These are phyloP conservation scores for Sebastiscus albofasciatus DNA, from an alignment of 2,797 vertebrate species.

Conservation along the genomic window DNA sequence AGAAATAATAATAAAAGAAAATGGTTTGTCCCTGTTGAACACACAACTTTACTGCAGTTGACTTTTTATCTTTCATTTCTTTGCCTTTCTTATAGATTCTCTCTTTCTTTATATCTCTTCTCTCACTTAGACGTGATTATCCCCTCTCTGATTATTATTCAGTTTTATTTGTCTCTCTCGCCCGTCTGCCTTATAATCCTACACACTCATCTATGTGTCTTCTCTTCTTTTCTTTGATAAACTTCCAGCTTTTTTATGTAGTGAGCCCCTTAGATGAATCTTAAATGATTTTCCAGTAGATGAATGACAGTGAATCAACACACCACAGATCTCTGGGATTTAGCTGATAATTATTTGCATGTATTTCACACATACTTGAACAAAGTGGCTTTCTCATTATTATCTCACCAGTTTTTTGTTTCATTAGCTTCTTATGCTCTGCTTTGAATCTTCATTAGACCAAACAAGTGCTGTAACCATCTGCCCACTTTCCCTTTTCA, in stretches of 20 bases:
- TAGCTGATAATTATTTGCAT: slow-evolving; percentile 35
- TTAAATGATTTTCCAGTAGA: neutral
- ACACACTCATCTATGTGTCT: neutral
- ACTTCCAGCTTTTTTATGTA: neutral
- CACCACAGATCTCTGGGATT: slow-evolving; percentile 32
- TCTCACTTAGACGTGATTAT: neutral
- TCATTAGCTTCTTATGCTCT: slow-evolving; percentile 19
- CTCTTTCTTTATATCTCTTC: neutral
- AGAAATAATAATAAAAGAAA: neutral
- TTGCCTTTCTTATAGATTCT: neutral
- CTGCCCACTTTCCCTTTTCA: slow-evolving; percentile 36
- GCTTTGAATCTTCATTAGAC: slow-evolving; percentile 46
- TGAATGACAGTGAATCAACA: slow-evolving; percentile 21
- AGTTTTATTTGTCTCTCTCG: neutral
- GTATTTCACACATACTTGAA: slow-evolving; percentile 52
- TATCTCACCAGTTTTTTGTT: slow-evolving; percentile 35
- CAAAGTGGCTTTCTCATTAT: slow-evolving; percentile 43
- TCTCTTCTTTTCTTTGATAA: slow-evolving; percentile 9
- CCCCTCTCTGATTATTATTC: neutral
- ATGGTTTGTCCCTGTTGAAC: neutral
- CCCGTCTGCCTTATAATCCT: neutral
- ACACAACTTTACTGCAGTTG: neutral
- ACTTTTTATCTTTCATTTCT: neutral
- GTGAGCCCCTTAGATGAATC: slow-evolving; percentile 1
- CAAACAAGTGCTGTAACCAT: slow-evolving; percentile 42